Percentiles rank a stretch among this genome's conserved stretches.
phyloP scores from a whole-genome alignment of 64 coral and sea anemone genomes.

The Catalaphyllia jardinei region DNA sequence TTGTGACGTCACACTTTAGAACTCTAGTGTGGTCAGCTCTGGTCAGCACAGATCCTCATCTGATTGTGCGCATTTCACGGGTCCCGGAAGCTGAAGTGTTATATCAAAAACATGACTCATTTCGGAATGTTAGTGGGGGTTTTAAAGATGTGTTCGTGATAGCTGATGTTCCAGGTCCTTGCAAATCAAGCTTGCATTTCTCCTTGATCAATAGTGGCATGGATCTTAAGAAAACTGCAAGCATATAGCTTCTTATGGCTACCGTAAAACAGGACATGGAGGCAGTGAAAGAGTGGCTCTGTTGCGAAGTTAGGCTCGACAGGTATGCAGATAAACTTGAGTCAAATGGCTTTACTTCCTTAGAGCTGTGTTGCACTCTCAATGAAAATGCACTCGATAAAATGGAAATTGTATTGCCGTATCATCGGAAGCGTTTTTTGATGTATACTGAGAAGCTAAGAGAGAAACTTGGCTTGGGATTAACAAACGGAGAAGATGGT shows the following conservation, averaged over 20 bases:
- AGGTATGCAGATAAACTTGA: slow-evolving; percentile 90
- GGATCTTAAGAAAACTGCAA: slow-evolving; percentile 16
- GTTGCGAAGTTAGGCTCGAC: slow-evolving; percentile 80
- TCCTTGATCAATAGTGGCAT: neutral
- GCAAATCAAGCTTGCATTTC: neutral
- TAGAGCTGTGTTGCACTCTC: slow-evolving; percentile 56
- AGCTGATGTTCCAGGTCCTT: neutral
- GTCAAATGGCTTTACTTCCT: slow-evolving; percentile 70
- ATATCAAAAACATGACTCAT: neutral
- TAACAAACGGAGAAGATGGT: neutral
- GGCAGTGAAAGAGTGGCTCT: slow-evolving; percentile 78
- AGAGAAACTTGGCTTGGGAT: slow-evolving; percentile 21
- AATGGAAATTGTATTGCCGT: slow-evolving; percentile 72
- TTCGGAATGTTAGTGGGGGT: neutral
- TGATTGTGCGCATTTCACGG: slow-evolving; percentile 28
- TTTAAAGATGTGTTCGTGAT: neutral
- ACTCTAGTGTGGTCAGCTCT: slow-evolving; percentile 22
- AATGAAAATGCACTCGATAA: slow-evolving; percentile 67
- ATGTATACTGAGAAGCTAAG: slow-evolving; percentile 49
- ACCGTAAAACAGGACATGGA: slow-evolving; percentile 25
- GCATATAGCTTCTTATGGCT: slow-evolving; percentile 42
- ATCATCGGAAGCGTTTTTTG: slow-evolving; percentile 80
- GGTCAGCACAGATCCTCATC: neutral
- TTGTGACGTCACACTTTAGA: no score
- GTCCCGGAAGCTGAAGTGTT: neutral